Percentiles rank a stretch among this genome's conserved stretches.
Evolutionary conservation across 2,888 invertebrate genomes (phyloP).

Genomic region (Scotopteryx bipunctaria): DNA sequence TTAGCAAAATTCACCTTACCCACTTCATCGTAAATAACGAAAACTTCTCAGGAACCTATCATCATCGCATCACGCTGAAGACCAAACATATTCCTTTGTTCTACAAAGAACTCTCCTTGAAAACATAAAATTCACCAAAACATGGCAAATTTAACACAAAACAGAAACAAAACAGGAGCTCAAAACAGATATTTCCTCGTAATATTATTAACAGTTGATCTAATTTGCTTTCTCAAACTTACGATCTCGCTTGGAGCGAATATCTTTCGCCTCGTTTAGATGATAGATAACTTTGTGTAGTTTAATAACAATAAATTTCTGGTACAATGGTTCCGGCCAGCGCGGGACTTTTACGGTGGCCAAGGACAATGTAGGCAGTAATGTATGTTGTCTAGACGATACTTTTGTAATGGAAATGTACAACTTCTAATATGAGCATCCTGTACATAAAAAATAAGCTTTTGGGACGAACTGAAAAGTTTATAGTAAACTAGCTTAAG

Average conservation of each 20-base stretch:
- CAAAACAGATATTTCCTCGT: slow-evolving; percentile 16
- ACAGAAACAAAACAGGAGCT: slow-evolving; percentile 18
- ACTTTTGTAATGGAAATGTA: slow-evolving; percentile 9
- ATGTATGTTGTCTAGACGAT: slow-evolving; percentile 37
- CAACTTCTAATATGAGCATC: neutral
- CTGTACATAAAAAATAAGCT: neutral
- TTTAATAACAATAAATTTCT: slow-evolving; percentile 38
- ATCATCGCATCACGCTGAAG: too few relatives aligned
- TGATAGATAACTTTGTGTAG: slow-evolving; percentile 36
- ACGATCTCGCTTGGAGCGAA: slow-evolving; percentile 22
- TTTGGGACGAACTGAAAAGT: neutral
- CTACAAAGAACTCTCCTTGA: too few relatives aligned
- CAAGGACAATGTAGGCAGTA: slow-evolving; percentile 34
- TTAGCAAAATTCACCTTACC: too few relatives aligned
- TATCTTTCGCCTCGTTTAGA: slow-evolving; percentile 38
- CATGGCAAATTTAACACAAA: neutral
- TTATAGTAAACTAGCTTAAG: neutral
- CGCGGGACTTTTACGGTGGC: slow-evolving; percentile 33
- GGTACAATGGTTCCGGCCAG: slow-evolving; percentile 31
- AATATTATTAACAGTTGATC: slow-evolving; percentile 29
- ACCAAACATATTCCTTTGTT: too few relatives aligned
- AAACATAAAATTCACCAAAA: neutral
- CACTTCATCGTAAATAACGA: too few relatives aligned
- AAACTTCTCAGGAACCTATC: too few relatives aligned
- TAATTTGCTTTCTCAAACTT: slow-evolving; percentile 34